Evolutionary conservation across 2,888 invertebrate species (phyloP).

Genomic region (Axea sp.): DNA sequence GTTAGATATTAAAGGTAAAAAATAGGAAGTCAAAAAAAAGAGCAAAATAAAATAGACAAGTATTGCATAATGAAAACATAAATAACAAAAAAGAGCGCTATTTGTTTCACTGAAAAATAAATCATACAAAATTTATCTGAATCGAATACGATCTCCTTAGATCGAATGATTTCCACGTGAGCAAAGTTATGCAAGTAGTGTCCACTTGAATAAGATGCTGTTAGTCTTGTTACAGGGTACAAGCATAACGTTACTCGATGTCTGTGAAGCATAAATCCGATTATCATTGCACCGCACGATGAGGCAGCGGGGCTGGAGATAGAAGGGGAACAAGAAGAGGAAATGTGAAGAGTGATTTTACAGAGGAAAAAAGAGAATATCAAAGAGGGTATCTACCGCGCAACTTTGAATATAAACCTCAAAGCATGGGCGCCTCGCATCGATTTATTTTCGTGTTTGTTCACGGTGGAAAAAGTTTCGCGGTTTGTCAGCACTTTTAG

Average conservation of each 20-base stretch:
- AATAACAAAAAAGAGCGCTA: too few species aligned
- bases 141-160: slow-evolving; percentile 44
- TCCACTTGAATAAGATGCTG: slow-evolving; percentile 55
- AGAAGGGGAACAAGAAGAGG: slow-evolving; percentile 58
- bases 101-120: slow-evolving; percentile 26
- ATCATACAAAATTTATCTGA: slow-evolving; percentile 46
- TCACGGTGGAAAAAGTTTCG: slow-evolving; percentile 77
- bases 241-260: slow-evolving; percentile 32
- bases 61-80: too few species aligned
- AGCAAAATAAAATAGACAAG: too few species aligned
- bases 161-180: slow-evolving; percentile 45
- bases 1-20: background rate
- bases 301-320: slow-evolving; percentile 44
- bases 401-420: slow-evolving; percentile 78
- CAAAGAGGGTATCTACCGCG: slow-evolving; percentile 66
- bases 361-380: slow-evolving; percentile 61
- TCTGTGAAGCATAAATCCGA: slow-evolving; percentile 60
- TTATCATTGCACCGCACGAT: slow-evolving; percentile 57
- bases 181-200: slow-evolving; percentile 48
- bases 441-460: slow-evolving; percentile 79
- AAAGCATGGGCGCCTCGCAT: slow-evolving; percentile 71
- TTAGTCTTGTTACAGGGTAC: slow-evolving; percentile 35
- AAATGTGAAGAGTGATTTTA: slow-evolving; percentile 59
- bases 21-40: background rate
- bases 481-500: slow-evolving; percentile 79